Evolutionary conservation across 2,797 vertebrate species (phyloP).

Genomic region (Fistularia tabacaria): DNA sequence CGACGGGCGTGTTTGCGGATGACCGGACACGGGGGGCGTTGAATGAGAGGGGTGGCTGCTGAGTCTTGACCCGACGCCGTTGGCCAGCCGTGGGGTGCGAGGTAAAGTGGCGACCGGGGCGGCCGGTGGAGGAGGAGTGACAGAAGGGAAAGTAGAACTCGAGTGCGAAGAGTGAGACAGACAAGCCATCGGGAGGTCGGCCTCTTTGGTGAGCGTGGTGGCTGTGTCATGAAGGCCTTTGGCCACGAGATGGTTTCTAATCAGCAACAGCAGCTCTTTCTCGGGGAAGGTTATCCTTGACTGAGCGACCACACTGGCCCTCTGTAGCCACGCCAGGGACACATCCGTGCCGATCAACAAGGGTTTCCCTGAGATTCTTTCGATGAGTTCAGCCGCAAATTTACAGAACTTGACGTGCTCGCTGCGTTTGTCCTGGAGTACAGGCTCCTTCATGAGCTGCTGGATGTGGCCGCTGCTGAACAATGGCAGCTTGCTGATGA

Average conservation of each 20-base stretch:
- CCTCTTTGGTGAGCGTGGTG: slow-evolving; percentile 88
- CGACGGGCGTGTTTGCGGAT: slow-evolving; percentile 78
- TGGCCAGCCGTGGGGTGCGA: slow-evolving; percentile 90
- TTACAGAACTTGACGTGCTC: slow-evolving; percentile 99
- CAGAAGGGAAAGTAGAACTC: slow-evolving; percentile 79
- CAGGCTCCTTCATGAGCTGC: slow-evolving; percentile 97
- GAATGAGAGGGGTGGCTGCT: slow-evolving; percentile 75
- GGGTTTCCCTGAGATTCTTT: slow-evolving; percentile 94
- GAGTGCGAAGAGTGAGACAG: slow-evolving; percentile 84
- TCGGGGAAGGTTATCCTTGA: slow-evolving; percentile 94
- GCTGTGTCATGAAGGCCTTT: slow-evolving; percentile 94
- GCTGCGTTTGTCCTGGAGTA: slow-evolving; percentile 97
- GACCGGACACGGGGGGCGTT: slow-evolving; percentile 71
- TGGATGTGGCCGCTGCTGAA: slow-evolving; percentile 99
- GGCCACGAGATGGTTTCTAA: slow-evolving; percentile 94
- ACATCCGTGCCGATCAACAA: slow-evolving; percentile 93
- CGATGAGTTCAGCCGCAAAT: slow-evolving; percentile 92
- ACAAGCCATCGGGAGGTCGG: slow-evolving; percentile 92
- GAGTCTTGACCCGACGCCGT: slow-evolving; percentile 84
- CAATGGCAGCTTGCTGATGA: slow-evolving; percentile 96
- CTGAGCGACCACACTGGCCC: slow-evolving; percentile 95
- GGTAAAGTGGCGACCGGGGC: slow-evolving; percentile 84
- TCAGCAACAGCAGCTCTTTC: slow-evolving; percentile 95
- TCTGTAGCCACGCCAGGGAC: slow-evolving; percentile 92
- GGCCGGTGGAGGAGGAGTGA: slow-evolving; percentile 69